Evolutionary conservation across 2,888 invertebrate genomes (phyloP), one percentile per base, ranked within the genome.

Genomic region (Ethmia dodecea): DNA sequence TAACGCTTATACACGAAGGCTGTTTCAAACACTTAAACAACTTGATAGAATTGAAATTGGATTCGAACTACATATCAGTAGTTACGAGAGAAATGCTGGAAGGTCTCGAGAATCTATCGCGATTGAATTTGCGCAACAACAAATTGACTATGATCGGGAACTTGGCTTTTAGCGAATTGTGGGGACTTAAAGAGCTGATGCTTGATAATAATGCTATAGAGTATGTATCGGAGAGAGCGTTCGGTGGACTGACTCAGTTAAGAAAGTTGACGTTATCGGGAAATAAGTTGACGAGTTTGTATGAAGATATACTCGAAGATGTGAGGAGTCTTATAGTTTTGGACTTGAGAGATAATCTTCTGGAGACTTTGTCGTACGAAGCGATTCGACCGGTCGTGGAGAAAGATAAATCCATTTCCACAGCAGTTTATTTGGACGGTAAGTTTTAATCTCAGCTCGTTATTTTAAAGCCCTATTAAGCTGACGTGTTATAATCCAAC

Each of bases 1-100:
- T 98, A 37, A 93, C 93, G 54, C 88, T 92, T 27, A 86, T 97
- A 33, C 97, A 97, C 55, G 95, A 96, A 50, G 93, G 93, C 42
- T 93, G 97, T 32, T 96, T 94, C 64, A 89, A 89, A 46, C 90
- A 92, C 44, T 78, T 94, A 55, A 88, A 89, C 13, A 91, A 93
- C 54, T 84, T 97, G 40, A 89, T 92, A 40, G 93, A 93, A 55
- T 80, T 98, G 38, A 94, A 94, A 64, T 78, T 97, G 53, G 93
- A 93, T 55, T 86, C 87, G 51, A 94, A 92, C 76, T 91, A 90
- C 60, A 90, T 95, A 56, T 89, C 91, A 42, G 92, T 93, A 15
- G 79, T 95, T 51, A 93, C 93, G 25, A 89, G 90, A 40, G 93
- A 94, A 59, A 93, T 91, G 55, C 92, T 95, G 53, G 88, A 90